phyloP scores from a whole-genome alignment of 1,140 invertebrate species.

The Drosophila ficusphila region DNA sequence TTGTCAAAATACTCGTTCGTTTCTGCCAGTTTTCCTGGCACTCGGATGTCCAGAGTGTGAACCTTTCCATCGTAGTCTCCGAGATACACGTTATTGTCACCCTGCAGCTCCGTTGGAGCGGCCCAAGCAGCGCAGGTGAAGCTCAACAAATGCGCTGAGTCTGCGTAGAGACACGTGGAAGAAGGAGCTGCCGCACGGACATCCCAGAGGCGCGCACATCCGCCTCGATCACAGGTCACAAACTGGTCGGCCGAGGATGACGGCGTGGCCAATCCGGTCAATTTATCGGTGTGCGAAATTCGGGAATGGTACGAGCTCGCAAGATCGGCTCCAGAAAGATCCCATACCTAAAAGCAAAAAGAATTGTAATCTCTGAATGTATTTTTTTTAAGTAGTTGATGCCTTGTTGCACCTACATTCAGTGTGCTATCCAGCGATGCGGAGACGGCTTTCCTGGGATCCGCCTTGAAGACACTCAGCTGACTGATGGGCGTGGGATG shows the following conservation, averaged over 20 bases:
- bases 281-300: slow-evolving; percentile 41
- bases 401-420: slow-evolving; percentile 26
- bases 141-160: slow-evolving; percentile 35
- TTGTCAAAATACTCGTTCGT: slow-evolving; percentile 40
- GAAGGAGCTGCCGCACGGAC: slow-evolving; percentile 42
- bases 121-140: slow-evolving; percentile 57
- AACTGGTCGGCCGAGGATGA: slow-evolving; percentile 7
- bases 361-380: background rate
- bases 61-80: slow-evolving; percentile 66
- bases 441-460: slow-evolving; percentile 31
- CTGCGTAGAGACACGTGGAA: slow-evolving; percentile 50
- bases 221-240: slow-evolving; percentile 69
- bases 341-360: slow-evolving; percentile 60
- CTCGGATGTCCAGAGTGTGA: slow-evolving; percentile 56
- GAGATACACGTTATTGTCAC: slow-evolving; percentile 54
- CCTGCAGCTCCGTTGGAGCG: slow-evolving; percentile 35
- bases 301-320: slow-evolving; percentile 35
- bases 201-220: slow-evolving; percentile 63
- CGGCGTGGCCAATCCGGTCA: slow-evolving; percentile 58
- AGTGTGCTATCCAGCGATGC: slow-evolving; percentile 47
- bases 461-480: slow-evolving; percentile 42
- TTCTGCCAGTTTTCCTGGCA: slow-evolving; percentile 31
- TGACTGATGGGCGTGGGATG: slow-evolving; percentile 63
- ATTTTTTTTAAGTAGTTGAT: background rate
- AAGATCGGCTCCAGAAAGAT: slow-evolving; percentile 59